Evolutionary conservation across 23 tunicate genomes (phyloP), one percentile per base, ranked within the genome.

Genomic region (Trididemnum miniatum): DNA sequence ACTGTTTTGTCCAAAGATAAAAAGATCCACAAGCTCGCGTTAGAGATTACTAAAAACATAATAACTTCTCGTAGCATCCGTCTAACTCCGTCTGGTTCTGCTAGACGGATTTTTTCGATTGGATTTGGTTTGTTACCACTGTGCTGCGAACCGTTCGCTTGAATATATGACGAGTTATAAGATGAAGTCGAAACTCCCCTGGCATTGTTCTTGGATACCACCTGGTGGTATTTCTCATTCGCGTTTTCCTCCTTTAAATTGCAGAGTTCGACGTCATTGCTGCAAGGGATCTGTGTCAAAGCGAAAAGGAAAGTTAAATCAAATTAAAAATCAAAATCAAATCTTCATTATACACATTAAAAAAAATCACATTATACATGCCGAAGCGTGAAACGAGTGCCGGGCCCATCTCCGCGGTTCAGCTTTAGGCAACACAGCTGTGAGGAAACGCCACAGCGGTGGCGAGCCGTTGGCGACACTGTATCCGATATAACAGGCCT

Each of bases 1-100:
- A 84, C 92, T 3, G 93, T 93, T 76, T 85, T 87, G 54, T 93
- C 93, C 31, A 93, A 65, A 4, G 98, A 93, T 81, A 73, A 50
- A 52, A 88, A 93, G 28, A 93, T 37, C 98, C 98, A 93, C 84
- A 93, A 31, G 75, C 98, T 88, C 0, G 98, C 92, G 84, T 93
- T 93, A 34, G 90, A 32, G 2, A 93, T 80, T 34, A 93, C 64
- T 23, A 93, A 71, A 65, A 76, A 93, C 88, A 93, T 87, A 0
- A 93, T 54, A 0, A 88, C 75, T 57, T 93, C 80, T 12, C 98
- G 89, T 0, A 87, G 79, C 23, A 78, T 25, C 66, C 81, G 26
- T n/a, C 97, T 66, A 1, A 59, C 77, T 60, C 65, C 29, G 78
- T 78, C 74, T n/a, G 94, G 94, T 24, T 26, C 39, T 1, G 94